Evolutionary conservation across 2,797 vertebrate genomes (phyloP).

Genomic region (Chelonia mydas): DNA sequence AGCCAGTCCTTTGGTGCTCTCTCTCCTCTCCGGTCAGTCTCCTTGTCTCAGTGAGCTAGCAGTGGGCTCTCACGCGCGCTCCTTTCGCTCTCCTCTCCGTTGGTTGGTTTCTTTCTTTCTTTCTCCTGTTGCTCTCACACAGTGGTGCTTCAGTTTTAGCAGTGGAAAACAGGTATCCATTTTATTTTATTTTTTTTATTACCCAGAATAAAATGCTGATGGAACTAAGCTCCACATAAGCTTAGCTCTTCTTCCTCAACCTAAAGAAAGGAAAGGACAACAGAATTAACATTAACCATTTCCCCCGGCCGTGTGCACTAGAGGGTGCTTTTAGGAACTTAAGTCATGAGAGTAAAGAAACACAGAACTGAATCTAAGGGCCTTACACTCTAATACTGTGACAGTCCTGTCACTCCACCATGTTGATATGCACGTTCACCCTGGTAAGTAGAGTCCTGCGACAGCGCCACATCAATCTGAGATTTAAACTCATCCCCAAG

Average conservation of each 20-base stretch:
- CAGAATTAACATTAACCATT: accelerated
- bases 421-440: slow-evolving; percentile 99
- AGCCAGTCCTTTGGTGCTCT: slow-evolving; percentile 83
- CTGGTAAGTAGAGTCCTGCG: slow-evolving; percentile 99
- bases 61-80: slow-evolving; percentile 82
- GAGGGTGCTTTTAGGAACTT: accelerated
- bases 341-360: background rate
- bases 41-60: slow-evolving; percentile 84
- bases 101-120: slow-evolving; percentile 88
- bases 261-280: slow-evolving; percentile 73
- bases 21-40: slow-evolving; percentile 84
- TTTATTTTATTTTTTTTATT: slow-evolving; percentile 99
- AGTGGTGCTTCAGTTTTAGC: slow-evolving; percentile 99
- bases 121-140: slow-evolving; percentile 98
- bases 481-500: slow-evolving; percentile 99
- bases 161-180: slow-evolving; percentile 99
- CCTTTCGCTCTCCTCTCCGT: slow-evolving; percentile 86
- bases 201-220: slow-evolving; percentile 99
- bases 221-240: slow-evolving; percentile 97
- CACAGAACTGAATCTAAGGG: background rate
- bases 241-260: slow-evolving; percentile 96
- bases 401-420: slow-evolving; percentile 98
- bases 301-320: accelerated
- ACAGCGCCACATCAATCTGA: slow-evolving; percentile 98
- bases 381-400: slow-evolving; percentile 99